Percentiles rank a stretch among this genome's conserved stretches.
Conservation (phyloP, 2,888 invertebrate genomes). For the Papilio demoleus region DNA sequence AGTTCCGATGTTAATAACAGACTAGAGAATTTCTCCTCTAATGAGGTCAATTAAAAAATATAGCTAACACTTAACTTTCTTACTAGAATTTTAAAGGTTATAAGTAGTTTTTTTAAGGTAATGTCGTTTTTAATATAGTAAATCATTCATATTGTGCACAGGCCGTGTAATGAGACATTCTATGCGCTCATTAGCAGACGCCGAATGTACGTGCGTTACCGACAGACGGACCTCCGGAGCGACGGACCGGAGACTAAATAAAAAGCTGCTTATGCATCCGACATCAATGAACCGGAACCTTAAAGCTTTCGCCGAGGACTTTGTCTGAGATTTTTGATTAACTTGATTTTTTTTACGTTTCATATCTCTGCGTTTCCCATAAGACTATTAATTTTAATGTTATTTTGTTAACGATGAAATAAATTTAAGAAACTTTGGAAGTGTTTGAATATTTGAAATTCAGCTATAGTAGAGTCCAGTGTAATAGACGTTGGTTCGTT, state of each 20-base stretch:
- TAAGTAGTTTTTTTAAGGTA: not conserved
- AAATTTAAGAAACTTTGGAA: no score
- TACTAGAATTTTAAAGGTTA: not conserved
- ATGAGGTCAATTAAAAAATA: not conserved
- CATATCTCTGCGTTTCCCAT: no score
- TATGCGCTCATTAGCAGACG: conserved; percentile 80
- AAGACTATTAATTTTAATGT: not conserved
- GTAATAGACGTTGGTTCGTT: no score
- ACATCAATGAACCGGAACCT: conserved; percentile 60
- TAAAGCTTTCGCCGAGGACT: conserved; percentile 51
- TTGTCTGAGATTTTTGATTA: conserved; percentile 17
- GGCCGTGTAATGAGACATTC: conserved; percentile 60
- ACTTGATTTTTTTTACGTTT: no score
- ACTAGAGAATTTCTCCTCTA: no score
- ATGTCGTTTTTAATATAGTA: not conserved
- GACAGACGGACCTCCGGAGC: conserved; percentile 47
- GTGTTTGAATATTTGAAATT: no score
- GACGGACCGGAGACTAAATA: conserved; percentile 49
- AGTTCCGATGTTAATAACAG: no score
- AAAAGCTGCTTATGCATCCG: conserved; percentile 76
- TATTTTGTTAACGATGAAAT: no score
- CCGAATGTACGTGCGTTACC: conserved; percentile 62
- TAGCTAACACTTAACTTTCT: not conserved
- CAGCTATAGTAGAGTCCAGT: no score
- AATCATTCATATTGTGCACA: conserved; percentile 2